A percentile compares a stretch with the other conserved stretches of the same genome.
These are phyloP conservation scores for Papilio polytes DNA, from an alignment of 1,140 invertebrate genomes.

Conservation along the genomic window DNA sequence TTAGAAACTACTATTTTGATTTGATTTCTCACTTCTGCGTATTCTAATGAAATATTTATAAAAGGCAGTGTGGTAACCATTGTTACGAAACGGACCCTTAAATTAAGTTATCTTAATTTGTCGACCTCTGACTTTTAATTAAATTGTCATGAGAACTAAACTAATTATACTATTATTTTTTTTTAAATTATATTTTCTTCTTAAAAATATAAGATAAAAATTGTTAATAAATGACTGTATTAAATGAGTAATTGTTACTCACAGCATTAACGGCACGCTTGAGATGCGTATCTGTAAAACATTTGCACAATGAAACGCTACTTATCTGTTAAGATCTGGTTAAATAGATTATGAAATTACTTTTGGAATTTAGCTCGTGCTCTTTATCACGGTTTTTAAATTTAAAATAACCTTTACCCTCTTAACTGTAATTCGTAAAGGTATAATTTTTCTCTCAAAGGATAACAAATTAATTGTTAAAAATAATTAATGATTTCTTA, in stretches of 20 bases:
- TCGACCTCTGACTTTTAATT: not conserved
- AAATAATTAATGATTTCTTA: too few relatives aligned
- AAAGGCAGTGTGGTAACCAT: not conserved
- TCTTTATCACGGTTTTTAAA: not conserved
- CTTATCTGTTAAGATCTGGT: slow-evolving; percentile 9
- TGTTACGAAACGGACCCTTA: not conserved
- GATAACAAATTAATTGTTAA: not conserved
- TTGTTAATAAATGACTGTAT: not conserved
- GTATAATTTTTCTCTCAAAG: not conserved
- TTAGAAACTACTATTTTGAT: not conserved
- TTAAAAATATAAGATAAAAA: not conserved
- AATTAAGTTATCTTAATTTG: not conserved
- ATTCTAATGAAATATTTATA: not conserved
- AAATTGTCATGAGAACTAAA: slow-evolving; percentile 6
- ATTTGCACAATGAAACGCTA: slow-evolving; percentile 19
- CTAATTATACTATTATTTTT: not conserved
- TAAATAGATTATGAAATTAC: not conserved
- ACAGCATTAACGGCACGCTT: not conserved
- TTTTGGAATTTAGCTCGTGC: not conserved
- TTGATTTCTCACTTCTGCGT: not conserved
- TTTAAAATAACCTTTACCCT: not conserved
- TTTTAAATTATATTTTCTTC: too few relatives aligned
- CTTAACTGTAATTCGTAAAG: not conserved
- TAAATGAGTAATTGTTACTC: slow-evolving; percentile 13
- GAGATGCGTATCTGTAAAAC: not conserved